Evolutionary conservation across 2,888 invertebrate species (phyloP).

Genomic region (Chrysotoxum bicinctum): DNA sequence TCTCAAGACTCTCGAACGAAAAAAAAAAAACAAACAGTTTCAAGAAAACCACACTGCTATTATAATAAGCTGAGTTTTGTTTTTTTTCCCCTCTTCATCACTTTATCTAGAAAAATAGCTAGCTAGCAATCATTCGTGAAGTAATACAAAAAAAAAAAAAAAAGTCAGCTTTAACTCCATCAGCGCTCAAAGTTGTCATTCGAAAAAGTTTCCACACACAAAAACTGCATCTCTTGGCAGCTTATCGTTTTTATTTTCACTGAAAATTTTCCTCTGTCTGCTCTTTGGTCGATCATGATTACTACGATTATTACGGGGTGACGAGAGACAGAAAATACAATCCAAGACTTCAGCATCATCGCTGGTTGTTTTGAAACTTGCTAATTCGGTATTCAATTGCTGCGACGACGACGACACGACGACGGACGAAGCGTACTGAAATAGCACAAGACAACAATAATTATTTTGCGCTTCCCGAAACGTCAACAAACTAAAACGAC

Average conservation of each 20-base stretch:
- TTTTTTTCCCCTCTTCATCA: background rate
- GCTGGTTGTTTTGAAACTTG: background rate
- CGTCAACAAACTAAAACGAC: constrained; percentile 71
- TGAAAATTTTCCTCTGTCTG: constrained; percentile 31
- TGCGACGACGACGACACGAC: background rate
- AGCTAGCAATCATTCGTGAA: constrained; percentile 54
- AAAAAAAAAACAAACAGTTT: constrained; percentile 27
- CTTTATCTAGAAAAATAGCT: constrained; percentile 26
- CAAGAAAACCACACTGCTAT: constrained; percentile 40
- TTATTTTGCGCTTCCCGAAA: constrained; percentile 63
- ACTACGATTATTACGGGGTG: background rate
- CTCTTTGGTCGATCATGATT: background rate
- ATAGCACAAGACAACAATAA: constrained; percentile 6
- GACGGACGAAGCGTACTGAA: background rate
- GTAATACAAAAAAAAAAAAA: constrained; percentile 30
- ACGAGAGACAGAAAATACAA: background rate
- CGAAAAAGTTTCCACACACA: constrained; percentile 41
- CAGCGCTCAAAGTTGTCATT: constrained; percentile 20
- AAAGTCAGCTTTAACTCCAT: background rate
- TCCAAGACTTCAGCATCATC: constrained; percentile 19
- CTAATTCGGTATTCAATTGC: constrained; percentile 12
- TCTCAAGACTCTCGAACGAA: constrained; percentile 45
- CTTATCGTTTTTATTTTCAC: constrained; percentile 25
- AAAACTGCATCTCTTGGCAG: constrained; percentile 38
- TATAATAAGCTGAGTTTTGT: background rate